Percentiles rank a stretch among this genome's conserved stretches.
phyloP scores from a whole-genome alignment of 1,140 invertebrate species.

The Coptotermes formosanus region DNA sequence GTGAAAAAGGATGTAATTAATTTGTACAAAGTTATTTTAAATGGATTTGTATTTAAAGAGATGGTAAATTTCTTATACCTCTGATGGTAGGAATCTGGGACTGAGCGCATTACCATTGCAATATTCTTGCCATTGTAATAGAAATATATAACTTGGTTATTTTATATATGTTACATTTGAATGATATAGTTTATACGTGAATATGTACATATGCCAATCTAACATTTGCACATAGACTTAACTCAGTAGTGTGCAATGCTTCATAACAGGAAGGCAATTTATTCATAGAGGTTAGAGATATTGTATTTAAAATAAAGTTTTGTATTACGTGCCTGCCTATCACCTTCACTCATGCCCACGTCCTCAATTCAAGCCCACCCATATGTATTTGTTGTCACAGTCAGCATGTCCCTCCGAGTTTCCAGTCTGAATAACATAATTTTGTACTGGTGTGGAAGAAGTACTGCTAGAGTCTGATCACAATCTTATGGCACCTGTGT shows the following conservation, averaged over 20 bases:
- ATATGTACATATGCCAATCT: slow-evolving; percentile 1
- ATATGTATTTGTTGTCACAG: too few relatives aligned
- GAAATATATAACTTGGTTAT: not conserved
- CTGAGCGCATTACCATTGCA: not conserved
- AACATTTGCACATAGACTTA: not conserved
- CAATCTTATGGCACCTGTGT: too few relatives aligned
- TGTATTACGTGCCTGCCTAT: not conserved
- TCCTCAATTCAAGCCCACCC: too few relatives aligned
- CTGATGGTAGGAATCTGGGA: not conserved
- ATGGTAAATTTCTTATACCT: not conserved
- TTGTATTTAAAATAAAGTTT: slow-evolving; percentile 18
- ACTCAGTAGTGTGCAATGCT: not conserved
- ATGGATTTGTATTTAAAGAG: not conserved
- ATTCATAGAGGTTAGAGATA: too few relatives aligned
- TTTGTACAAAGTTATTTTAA: not conserved
- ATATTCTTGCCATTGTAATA: not conserved
- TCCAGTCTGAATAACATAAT: too few relatives aligned
- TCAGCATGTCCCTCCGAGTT: too few relatives aligned
- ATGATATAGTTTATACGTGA: not conserved
- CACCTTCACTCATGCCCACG: not conserved
- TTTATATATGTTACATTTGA: slow-evolving; percentile 18
- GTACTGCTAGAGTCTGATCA: too few relatives aligned
- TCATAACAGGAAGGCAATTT: too few relatives aligned
- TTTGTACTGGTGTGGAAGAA: too few relatives aligned
- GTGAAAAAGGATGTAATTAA: not conserved